Percentiles rank a stretch among this genome's conserved stretches.
Conservation (phyloP, 2,113 vertebrate species). For the Turnix velox region DNA sequence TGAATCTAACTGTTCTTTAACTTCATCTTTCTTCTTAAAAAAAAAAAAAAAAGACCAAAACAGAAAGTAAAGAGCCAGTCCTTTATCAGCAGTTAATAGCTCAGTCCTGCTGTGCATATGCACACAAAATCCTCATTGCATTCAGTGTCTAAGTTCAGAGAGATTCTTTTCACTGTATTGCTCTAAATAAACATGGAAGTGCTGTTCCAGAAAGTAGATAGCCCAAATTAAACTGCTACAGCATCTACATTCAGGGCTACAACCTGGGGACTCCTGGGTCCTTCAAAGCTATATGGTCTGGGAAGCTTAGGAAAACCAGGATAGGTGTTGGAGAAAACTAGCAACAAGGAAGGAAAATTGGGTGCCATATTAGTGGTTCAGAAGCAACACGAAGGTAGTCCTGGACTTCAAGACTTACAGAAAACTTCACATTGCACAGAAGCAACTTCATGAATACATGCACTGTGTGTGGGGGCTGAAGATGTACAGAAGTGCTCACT, state of each 20-base stretch:
- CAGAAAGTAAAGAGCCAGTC: neutral
- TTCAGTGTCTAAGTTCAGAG: neutral
- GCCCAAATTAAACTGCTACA: neutral
- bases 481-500: neutral
- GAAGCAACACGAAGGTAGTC: neutral
- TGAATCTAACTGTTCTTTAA: conserved; percentile 23
- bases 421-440: neutral
- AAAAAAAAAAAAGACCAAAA: conserved; percentile 21
- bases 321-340: neutral
- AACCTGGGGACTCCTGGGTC: neutral
- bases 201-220: neutral
- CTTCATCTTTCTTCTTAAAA: conserved; percentile 12
- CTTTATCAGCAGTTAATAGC: conserved; percentile 36
- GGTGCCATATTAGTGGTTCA: neutral
- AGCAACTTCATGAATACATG: fast-evolving
- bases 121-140: neutral
- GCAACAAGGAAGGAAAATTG: neutral
- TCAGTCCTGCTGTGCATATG: neutral
- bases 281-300: neutral
- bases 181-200: neutral
- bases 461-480: neutral
- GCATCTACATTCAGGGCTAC: neutral
- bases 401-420: neutral
- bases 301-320: neutral
- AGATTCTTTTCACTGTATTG: neutral